Conservation (phyloP, 1,140 invertebrate genomes). For the Nasonia giraulti region DNA sequence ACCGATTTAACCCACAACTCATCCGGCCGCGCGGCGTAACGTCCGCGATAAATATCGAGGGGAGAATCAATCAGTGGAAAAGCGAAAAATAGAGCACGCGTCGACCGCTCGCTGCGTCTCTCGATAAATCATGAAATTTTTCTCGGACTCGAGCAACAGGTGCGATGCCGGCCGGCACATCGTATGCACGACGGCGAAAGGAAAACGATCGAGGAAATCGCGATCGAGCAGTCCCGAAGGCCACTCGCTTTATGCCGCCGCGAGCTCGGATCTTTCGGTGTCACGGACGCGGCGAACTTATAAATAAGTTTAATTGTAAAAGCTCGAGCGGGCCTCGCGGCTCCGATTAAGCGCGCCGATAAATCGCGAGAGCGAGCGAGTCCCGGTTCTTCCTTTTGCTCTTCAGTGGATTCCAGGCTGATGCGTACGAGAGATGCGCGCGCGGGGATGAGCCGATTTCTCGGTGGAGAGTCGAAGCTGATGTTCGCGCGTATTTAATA, state of each 20-base stretch:
- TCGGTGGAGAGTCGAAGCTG: neutral
- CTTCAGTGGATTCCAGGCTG: neutral
- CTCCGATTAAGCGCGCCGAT: neutral
- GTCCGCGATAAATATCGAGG: too few species aligned
- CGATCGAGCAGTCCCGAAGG: slow-evolving; percentile 9
- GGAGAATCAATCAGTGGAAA: too few species aligned
- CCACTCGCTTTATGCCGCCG: neutral
- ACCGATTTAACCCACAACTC: too few species aligned
- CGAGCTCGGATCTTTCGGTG: neutral
- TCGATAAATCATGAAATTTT: slow-evolving; percentile 4
- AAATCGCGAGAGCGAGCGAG: neutral
- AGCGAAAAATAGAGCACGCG: too few species aligned
- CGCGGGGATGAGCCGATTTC: neutral
- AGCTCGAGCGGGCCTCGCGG: neutral
- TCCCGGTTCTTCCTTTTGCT: neutral
- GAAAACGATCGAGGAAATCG: slow-evolving; percentile 16
- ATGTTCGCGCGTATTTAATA: neutral
- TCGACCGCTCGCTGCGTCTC: too few species aligned
- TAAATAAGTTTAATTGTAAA: slow-evolving; percentile 23
- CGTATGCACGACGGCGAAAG: neutral
- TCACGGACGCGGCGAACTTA: slow-evolving; percentile 19
- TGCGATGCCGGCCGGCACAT: neutral
- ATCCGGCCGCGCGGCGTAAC: too few species aligned
- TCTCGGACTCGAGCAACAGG: slow-evolving; percentile 8
- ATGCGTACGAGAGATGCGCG: neutral